phyloP scores from a whole-genome alignment of 64 coral and sea anemone species.

The Pachyseris speciosa region DNA sequence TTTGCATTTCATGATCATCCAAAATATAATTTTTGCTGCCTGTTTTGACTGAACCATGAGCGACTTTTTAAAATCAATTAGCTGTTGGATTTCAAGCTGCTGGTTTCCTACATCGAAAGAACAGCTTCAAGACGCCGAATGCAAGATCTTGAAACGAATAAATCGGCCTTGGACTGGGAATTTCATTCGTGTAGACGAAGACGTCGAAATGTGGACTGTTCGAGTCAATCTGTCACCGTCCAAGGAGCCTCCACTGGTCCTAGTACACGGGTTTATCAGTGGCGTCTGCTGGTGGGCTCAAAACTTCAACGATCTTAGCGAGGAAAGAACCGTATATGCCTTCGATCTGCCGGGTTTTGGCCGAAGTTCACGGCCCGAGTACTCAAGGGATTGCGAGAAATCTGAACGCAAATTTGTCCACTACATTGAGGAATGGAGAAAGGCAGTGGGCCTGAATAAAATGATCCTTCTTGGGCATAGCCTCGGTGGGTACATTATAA shows the following conservation, averaged over 20 bases:
- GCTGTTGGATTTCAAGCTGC: conserved; percentile 49
- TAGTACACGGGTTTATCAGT: conserved; percentile 89
- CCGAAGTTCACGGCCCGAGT: conserved; percentile 81
- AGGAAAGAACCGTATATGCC: conserved; percentile 89
- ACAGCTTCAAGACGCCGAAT: conserved; percentile 86
- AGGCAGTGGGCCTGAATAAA: conserved; percentile 76
- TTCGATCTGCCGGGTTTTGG: conserved; percentile 98
- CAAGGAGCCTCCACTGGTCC: conserved; percentile 79
- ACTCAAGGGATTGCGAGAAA: conserved; percentile 37
- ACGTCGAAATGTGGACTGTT: conserved; percentile 87
- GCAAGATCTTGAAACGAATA: conserved; percentile 72
- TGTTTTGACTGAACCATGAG: neutral
- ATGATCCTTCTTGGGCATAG: conserved; percentile 93
- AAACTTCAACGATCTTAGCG: conserved; percentile 76
- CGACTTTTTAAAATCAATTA: neutral
- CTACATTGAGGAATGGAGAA: conserved; percentile 93
- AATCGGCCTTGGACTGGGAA: conserved; percentile 82
- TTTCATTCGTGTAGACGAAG: conserved; percentile 77
- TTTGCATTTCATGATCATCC: neutral
- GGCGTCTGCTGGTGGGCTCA: conserved; percentile 93
- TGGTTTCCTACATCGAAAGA: conserved; percentile 89
- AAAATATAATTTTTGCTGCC: too few species aligned
- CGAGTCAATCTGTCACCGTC: conserved; percentile 73
- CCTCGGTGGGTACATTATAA: conserved; percentile 90
- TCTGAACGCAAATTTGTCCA: conserved; percentile 78